Evolutionary conservation across 2,888 invertebrate genomes (phyloP).

Genomic region (Patella ulyssiponensis): DNA sequence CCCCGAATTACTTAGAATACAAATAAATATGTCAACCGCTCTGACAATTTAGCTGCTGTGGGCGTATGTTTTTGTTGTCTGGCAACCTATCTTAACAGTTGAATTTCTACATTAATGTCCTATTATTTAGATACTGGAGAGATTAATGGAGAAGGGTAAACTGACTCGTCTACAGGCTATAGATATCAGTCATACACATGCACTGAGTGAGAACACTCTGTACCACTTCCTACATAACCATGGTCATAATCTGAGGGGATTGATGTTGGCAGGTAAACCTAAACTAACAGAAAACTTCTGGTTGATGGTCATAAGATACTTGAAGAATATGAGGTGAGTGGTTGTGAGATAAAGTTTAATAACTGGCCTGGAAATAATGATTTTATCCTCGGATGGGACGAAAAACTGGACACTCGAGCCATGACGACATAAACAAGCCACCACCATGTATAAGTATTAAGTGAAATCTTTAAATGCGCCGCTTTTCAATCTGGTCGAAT

Average conservation of each 20-base stretch:
- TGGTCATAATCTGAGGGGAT: conserved; percentile 90
- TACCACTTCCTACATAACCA: conserved; percentile 92
- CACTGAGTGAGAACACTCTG: conserved; percentile 91
- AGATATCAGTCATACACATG: conserved; percentile 96
- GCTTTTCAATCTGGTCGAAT: too few species aligned
- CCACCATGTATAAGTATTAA: too few species aligned
- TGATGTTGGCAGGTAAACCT: conserved; percentile 94
- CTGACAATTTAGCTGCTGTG: too few species aligned
- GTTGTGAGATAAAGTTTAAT: not conserved
- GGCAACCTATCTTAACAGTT: too few species aligned
- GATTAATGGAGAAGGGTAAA: conserved; percentile 89
- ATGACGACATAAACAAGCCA: too few species aligned
- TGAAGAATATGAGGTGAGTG: conserved; percentile 89
- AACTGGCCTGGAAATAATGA: not conserved
- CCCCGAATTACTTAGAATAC: too few species aligned
- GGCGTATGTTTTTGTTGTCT: too few species aligned
- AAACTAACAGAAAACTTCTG: conserved; percentile 98
- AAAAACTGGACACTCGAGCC: not conserved
- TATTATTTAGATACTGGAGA: conserved; percentile 81
- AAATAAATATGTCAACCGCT: too few species aligned
- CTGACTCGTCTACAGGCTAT: conserved; percentile 85
- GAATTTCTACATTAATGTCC: not conserved
- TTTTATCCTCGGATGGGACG: not conserved
- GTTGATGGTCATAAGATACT: conserved; percentile 92
- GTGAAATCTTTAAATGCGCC: too few species aligned